Conservation (phyloP, 2,888 invertebrate species). For the Eristalis pertinax region DNA sequence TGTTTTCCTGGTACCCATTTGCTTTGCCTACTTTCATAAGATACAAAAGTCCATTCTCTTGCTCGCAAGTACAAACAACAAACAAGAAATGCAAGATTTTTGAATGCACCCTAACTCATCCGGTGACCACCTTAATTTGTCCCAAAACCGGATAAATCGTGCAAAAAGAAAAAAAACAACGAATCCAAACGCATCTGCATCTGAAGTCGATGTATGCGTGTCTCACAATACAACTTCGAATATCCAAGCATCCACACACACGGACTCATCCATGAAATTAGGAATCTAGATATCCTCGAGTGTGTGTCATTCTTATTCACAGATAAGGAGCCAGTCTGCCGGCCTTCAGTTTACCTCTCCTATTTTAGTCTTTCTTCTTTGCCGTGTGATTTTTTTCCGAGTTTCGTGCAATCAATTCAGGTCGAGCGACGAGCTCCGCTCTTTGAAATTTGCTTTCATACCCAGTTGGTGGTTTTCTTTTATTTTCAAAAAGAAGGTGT, state of each 20-base stretch:
- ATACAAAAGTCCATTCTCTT: neutral
- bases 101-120: neutral
- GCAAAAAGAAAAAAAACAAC: slow-evolving; percentile 4
- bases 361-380: slow-evolving; percentile 7
- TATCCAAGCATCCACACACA: neutral
- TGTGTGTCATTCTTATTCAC: neutral
- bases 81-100: neutral
- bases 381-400: neutral
- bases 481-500: neutral
- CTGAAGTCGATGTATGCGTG: neutral
- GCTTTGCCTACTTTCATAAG: too few species aligned
- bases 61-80: neutral
- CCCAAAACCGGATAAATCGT: slow-evolving; percentile 35
- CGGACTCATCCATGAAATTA: neutral
- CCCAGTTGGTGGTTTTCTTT: neutral
- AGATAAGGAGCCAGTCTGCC: slow-evolving; percentile 4
- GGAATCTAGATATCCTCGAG: slow-evolving; percentile 12
- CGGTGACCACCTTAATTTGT: slow-evolving; percentile 7
- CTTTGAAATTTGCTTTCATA: neutral
- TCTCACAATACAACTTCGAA: neutral
- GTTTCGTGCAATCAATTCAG: slow-evolving; percentile 1
- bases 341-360: slow-evolving; percentile 4
- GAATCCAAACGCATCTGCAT: slow-evolving; percentile 11
- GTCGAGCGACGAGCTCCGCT: neutral
- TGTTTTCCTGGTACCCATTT: neutral